A percentile compares a stretch with the other conserved stretches of the same genome.
Conservation (phyloP, 1,140 invertebrate species). For the Amphibalanus amphitrite region DNA sequence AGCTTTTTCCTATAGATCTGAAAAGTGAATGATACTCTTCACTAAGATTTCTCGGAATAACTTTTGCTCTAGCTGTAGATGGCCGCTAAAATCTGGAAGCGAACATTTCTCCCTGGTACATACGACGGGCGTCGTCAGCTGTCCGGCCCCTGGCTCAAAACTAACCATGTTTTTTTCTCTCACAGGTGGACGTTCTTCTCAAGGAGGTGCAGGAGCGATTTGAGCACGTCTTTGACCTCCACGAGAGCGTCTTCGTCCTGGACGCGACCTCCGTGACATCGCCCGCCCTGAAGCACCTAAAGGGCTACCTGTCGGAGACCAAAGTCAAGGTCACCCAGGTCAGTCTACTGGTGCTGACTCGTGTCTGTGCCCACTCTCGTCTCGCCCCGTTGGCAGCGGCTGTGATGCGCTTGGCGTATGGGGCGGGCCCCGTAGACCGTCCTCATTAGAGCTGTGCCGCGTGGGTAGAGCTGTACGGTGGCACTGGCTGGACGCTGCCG, state of each 20-base stretch:
- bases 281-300: slow-evolving; percentile 38
- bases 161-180: neutral
- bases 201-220: slow-evolving; percentile 32
- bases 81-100: neutral
- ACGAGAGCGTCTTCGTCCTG: slow-evolving; percentile 36
- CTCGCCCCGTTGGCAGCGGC: too few species aligned
- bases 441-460: too few species aligned
- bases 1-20: too few species aligned
- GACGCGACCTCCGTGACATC: slow-evolving; percentile 41
- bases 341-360: too few species aligned
- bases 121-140: too few species aligned
- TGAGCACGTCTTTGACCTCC: slow-evolving; percentile 35
- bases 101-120: neutral
- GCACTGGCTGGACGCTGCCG: too few species aligned
- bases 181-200: slow-evolving; percentile 7
- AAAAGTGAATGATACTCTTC: too few species aligned
- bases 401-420: too few species aligned
- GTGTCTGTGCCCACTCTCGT: too few species aligned
- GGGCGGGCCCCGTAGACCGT: too few species aligned
- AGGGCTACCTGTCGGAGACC: slow-evolving; percentile 31
- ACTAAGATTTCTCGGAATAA: neutral
- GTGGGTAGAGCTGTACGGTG: too few species aligned
- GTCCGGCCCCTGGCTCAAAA: neutral
- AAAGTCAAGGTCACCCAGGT: slow-evolving; percentile 33
- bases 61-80: neutral